A percentile compares a stretch with the other conserved stretches of the same genome.
These are phyloP conservation scores for Sarotherodon lohbergeri DNA, from an alignment of 2,113 vertebrate species.

Conservation along the genomic window DNA sequence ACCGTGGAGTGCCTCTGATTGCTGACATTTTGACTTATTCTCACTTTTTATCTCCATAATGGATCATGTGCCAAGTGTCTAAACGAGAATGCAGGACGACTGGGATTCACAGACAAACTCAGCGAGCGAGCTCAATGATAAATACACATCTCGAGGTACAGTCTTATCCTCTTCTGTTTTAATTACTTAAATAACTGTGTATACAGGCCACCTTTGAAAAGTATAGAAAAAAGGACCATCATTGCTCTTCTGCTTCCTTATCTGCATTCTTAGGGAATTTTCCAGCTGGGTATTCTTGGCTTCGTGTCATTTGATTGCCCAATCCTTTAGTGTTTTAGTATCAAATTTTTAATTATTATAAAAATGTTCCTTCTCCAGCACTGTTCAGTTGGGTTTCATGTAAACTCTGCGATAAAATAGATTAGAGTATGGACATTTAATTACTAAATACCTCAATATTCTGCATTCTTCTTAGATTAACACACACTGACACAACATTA, in stretches of 20 bases:
- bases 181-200: background rate
- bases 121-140: background rate
- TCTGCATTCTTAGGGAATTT: background rate
- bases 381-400: background rate
- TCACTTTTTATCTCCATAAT: background rate
- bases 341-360: background rate
- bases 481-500: fast-evolving
- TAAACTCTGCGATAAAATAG: background rate
- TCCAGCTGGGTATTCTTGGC: background rate
- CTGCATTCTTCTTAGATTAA: background rate
- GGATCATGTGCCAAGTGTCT: background rate
- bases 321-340: background rate
- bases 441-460: background rate
- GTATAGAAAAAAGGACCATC: background rate
- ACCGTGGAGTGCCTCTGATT: background rate
- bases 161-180: background rate
- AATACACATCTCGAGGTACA: slow-evolving; percentile 29
- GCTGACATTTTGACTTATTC: background rate
- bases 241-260: background rate
- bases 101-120: background rate
- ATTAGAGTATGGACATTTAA: background rate
- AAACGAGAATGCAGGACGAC: slow-evolving; percentile 24
- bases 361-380: fast-evolving
- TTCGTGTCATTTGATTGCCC: background rate
- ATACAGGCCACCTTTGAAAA: background rate